These are phyloP conservation scores for Brachypalpus laphriformis DNA, from an alignment of 2,888 invertebrate genomes.

Conservation along the genomic window DNA sequence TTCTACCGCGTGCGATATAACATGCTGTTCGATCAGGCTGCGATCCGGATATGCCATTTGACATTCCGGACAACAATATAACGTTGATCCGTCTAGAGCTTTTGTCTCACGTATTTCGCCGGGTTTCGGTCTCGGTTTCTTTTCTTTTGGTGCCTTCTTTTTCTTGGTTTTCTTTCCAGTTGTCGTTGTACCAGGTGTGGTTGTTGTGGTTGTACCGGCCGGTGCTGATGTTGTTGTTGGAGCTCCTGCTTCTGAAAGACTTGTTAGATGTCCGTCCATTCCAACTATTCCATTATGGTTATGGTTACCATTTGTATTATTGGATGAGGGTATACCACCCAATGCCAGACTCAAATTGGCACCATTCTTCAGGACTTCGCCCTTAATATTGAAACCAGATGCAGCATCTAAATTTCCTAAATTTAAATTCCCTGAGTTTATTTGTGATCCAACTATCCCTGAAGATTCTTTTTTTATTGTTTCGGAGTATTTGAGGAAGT, in stretches of 20 bases:
- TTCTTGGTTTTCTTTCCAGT: slow-evolving; percentile 83
- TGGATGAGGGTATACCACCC: slow-evolving; percentile 80
- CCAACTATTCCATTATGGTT: slow-evolving; percentile 80
- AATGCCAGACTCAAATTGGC: slow-evolving; percentile 82
- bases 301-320: slow-evolving; percentile 77
- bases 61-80: slow-evolving; percentile 94
- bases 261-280: slow-evolving; percentile 81
- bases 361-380: slow-evolving; percentile 82
- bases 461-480: slow-evolving; percentile 83
- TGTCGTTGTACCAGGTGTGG: slow-evolving; percentile 82
- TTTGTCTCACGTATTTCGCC: slow-evolving; percentile 84
- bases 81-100: slow-evolving; percentile 90
- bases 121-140: slow-evolving; percentile 90
- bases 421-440: slow-evolving; percentile 81
- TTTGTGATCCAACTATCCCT: slow-evolving; percentile 79
- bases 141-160: slow-evolving; percentile 87
- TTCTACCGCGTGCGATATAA: slow-evolving; percentile 93
- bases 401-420: slow-evolving; percentile 79
- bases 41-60: slow-evolving; percentile 95
- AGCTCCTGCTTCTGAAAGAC: slow-evolving; percentile 80
- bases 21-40: slow-evolving; percentile 91
- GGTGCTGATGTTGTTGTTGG: slow-evolving; percentile 82
- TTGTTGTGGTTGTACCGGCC: slow-evolving; percentile 81
- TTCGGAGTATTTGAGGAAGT: slow-evolving; percentile 83
- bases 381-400: slow-evolving; percentile 80